A percentile compares a stretch with the other conserved stretches of the same genome.
Evolutionary conservation across 2,888 invertebrate genomes (phyloP).

Genomic region (Synanthedon myopaeformis): DNA sequence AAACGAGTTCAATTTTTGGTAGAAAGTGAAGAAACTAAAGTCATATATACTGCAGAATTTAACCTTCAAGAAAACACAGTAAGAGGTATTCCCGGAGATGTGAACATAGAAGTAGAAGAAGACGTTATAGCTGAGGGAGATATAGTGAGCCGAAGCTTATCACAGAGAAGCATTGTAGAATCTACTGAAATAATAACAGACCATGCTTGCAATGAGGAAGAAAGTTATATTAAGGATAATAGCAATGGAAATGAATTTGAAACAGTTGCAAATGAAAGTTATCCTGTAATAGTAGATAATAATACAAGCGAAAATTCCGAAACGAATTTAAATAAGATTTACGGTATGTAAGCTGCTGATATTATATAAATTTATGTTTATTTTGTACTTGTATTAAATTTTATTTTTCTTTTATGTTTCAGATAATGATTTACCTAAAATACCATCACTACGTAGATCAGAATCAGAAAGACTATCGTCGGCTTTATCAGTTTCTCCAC

Average conservation of each 20-base stretch:
- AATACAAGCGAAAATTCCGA: conserved; percentile 6
- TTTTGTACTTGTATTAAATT: too few relatives aligned
- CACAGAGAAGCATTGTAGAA: conserved; percentile 15
- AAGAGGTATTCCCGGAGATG: conserved; percentile 21
- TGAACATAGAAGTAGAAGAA: conserved; percentile 30
- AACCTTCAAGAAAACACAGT: conserved; percentile 45
- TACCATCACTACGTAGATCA: conserved; percentile 54
- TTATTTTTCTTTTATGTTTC: conserved; percentile 16
- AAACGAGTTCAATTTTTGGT: conserved; percentile 81
- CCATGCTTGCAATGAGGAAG: conserved; percentile 9
- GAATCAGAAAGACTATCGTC: conserved; percentile 55
- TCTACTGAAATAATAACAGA: conserved; percentile 27
- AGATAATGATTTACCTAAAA: conserved; percentile 57
- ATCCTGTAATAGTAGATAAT: conserved; percentile 7
- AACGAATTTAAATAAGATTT: not conserved
- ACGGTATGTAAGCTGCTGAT: not conserved
- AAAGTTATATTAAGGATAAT: not conserved
- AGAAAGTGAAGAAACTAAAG: conserved; percentile 70
- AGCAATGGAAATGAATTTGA: conserved; percentile 13
- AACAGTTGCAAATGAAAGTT: conserved; percentile 19
- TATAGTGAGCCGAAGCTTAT: conserved; percentile 47
- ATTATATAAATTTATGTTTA: too few relatives aligned
- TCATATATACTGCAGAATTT: conserved; percentile 61
- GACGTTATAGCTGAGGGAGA: conserved; percentile 48
- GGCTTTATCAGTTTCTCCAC: conserved; percentile 55